phyloP scores from a whole-genome alignment of 2,113 vertebrate species.

The Chaetura pelagica region DNA sequence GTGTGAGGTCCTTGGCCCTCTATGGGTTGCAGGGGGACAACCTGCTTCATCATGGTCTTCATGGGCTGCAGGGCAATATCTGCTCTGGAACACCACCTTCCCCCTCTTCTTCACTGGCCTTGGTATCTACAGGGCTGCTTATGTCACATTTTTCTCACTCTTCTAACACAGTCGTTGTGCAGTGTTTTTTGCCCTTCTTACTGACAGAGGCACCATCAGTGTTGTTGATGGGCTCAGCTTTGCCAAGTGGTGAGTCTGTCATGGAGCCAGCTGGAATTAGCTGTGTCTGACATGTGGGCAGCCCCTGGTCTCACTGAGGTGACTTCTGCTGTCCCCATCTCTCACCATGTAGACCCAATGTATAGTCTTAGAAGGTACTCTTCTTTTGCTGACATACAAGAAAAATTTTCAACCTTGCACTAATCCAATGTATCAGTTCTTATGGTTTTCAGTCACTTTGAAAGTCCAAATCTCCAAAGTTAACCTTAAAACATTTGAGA shows the following conservation, averaged over 20 bases:
- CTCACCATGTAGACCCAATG: background rate
- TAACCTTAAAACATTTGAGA: background rate
- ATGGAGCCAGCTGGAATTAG: background rate
- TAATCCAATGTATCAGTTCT: background rate
- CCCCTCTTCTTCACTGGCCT: background rate
- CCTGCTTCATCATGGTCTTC: background rate
- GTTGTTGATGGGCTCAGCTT: background rate
- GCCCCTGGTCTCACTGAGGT: background rate
- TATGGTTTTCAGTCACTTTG: background rate
- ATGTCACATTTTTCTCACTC: background rate
- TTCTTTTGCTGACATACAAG: background rate
- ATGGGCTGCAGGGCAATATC: background rate
- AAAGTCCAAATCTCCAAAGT: background rate
- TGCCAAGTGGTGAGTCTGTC: background rate
- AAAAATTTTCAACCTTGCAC: background rate
- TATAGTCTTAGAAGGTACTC: background rate
- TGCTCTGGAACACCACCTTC: background rate
- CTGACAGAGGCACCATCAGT: background rate
- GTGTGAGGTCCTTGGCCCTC: background rate
- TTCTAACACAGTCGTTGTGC: background rate
- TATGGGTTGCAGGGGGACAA: fast-evolving
- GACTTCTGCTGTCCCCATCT: background rate
- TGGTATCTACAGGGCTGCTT: background rate
- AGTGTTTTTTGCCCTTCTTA: background rate
- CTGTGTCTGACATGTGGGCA: background rate